Evolutionary conservation across 2,113 vertebrate species (phyloP).

Genomic region (Thermophis baileyi): DNA sequence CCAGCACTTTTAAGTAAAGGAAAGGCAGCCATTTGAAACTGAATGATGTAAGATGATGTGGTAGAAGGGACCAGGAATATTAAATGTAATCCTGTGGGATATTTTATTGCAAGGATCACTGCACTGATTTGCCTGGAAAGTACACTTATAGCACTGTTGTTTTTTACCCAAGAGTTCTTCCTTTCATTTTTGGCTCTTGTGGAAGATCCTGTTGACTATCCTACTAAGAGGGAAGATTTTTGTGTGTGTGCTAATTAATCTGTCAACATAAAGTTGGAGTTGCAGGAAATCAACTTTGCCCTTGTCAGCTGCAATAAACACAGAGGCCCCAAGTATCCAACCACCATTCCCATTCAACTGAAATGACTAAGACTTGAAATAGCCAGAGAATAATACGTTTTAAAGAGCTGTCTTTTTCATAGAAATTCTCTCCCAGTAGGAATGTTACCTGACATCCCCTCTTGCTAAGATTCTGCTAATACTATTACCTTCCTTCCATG

Average conservation of each 20-base stretch:
- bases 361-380: not conserved
- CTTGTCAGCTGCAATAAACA: constrained; percentile 2
- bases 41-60: not conserved
- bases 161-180: not conserved
- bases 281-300: constrained; percentile 15
- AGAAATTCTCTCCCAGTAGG: not conserved
- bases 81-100: not conserved
- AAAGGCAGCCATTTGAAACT: not conserved
- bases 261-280: not conserved
- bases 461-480: not conserved
- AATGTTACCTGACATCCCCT: not conserved
- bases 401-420: not conserved
- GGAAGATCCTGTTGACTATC: not conserved
- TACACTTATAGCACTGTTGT: not conserved
- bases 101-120: not conserved
- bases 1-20: not conserved
- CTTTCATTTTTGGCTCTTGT: not conserved
- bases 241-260: not conserved
- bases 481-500: not conserved
- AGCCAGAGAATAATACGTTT: not conserved
- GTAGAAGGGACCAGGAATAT: not conserved
- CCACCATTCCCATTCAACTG: not conserved
- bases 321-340: not conserved
- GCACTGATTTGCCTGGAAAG: not conserved
- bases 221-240: not conserved